Conservation (phyloP, 2,888 invertebrate genomes). For the Gymnoscelis rufifasciata region DNA sequence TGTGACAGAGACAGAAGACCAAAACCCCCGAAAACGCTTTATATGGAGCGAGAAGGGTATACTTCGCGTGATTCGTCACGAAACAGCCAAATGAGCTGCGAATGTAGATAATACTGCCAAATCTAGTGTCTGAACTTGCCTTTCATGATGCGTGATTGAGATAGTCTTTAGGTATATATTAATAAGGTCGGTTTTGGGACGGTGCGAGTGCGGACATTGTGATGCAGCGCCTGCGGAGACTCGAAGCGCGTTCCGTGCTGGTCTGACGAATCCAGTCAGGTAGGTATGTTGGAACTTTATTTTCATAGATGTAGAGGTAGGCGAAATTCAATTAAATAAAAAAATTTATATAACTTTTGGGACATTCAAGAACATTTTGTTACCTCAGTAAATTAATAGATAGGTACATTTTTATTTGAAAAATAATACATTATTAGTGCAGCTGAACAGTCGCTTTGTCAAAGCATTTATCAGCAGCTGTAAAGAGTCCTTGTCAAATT, state of each 20-base stretch:
- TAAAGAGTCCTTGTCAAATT: too few species aligned
- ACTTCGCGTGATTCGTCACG: constrained; percentile 64
- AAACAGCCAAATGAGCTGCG: constrained; percentile 56
- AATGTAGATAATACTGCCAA: constrained; percentile 63
- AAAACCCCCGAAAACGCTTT: constrained; percentile 56
- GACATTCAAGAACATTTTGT: too few species aligned
- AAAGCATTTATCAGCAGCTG: too few species aligned
- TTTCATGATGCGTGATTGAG: constrained; percentile 35
- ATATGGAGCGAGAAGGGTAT: constrained; percentile 73
- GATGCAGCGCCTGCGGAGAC: constrained; percentile 62
- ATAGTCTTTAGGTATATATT: constrained; percentile 32
- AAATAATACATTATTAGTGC: too few species aligned
- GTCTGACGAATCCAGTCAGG: constrained; percentile 75
- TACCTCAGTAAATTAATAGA: too few species aligned
- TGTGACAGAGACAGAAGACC: constrained; percentile 52
- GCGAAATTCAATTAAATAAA: not conserved
- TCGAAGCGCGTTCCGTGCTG: constrained; percentile 42
- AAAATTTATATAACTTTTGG: too few species aligned
- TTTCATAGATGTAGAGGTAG: not conserved
- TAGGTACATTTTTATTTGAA: too few species aligned
- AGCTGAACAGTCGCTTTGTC: too few species aligned
- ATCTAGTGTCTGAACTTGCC: constrained; percentile 40
- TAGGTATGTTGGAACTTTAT: constrained; percentile 37
- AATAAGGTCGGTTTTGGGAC: constrained; percentile 42
- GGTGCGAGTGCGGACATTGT: constrained; percentile 47